phyloP scores from a whole-genome alignment of 2,888 invertebrate genomes.

The Blastobasis lacticolella region DNA sequence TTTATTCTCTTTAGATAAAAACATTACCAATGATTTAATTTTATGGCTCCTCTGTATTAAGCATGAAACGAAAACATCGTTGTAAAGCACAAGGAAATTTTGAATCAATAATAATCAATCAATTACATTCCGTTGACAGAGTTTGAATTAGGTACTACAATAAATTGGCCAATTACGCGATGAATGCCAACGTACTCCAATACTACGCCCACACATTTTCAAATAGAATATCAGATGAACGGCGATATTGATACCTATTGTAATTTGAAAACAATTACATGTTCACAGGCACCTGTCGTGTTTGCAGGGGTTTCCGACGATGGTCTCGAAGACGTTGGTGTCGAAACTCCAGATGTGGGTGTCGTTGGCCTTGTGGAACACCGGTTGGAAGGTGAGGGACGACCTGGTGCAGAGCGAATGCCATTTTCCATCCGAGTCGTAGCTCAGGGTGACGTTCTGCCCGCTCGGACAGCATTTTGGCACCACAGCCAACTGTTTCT shows the following conservation, averaged over 20 bases:
- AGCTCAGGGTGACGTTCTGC: slow-evolving; percentile 49
- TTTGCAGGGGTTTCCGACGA: slow-evolving; percentile 72
- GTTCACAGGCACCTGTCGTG: slow-evolving; percentile 52
- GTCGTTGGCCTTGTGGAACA: slow-evolving; percentile 67
- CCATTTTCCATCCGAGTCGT: slow-evolving; percentile 34
- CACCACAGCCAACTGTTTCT: slow-evolving; percentile 56
- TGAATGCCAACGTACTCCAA: too few species aligned
- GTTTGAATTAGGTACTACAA: too few species aligned
- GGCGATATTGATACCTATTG: neutral
- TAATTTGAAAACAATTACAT: slow-evolving; percentile 7
- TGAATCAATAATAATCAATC: too few species aligned
- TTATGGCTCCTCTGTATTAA: neutral
- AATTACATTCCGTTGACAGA: too few species aligned
- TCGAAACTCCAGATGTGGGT: slow-evolving; percentile 62
- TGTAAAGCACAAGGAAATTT: too few species aligned
- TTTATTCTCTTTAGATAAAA: neutral
- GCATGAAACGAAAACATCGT: neutral
- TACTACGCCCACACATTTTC: too few species aligned
- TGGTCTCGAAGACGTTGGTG: slow-evolving; percentile 65
- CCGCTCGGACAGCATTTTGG: slow-evolving; percentile 71
- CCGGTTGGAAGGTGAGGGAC: slow-evolving; percentile 62
- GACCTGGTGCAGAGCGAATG: slow-evolving; percentile 47
- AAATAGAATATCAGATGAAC: too few species aligned
- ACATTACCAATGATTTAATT: neutral
- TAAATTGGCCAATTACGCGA: too few species aligned